A percentile compares a stretch with the other conserved stretches of the same genome.
These are phyloP conservation scores for Gnatocerus cornutus DNA, from an alignment of 2,888 invertebrate genomes.

Conservation along the genomic window DNA sequence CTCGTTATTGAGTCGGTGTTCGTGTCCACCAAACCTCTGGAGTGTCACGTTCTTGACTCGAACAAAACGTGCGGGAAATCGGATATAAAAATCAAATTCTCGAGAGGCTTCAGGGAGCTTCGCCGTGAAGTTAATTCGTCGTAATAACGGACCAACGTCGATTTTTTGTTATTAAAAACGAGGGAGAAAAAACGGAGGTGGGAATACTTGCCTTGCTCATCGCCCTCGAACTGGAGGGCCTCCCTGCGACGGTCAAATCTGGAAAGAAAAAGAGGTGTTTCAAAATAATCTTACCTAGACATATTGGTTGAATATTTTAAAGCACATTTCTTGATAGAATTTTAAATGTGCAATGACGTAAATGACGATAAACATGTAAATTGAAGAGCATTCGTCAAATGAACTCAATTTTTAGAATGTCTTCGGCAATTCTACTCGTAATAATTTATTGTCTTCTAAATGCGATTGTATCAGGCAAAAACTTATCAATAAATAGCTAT, in stretches of 20 bases:
- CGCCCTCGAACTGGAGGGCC: conserved; percentile 64
- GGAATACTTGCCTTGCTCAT: conserved; percentile 67
- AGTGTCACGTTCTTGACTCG: conserved; percentile 64
- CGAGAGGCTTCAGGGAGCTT: conserved; percentile 56
- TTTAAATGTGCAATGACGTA: too few relatives aligned
- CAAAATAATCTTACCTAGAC: too few relatives aligned
- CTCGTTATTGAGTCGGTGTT: conserved; percentile 36
- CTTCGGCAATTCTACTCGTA: too few relatives aligned
- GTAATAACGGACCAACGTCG: conserved; percentile 52
- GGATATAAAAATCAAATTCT: conserved; percentile 66
- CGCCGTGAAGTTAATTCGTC: conserved; percentile 58
- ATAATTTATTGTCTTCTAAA: too few relatives aligned
- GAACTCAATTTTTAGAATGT: too few relatives aligned
- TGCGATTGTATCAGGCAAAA: too few relatives aligned
- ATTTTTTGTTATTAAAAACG: conserved; percentile 38
- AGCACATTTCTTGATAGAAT: too few relatives aligned
- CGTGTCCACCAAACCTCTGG: conserved; percentile 55
- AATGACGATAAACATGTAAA: too few relatives aligned
- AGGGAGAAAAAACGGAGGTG: conserved; percentile 14
- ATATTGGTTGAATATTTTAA: too few relatives aligned
- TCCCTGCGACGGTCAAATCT: conserved; percentile 66
- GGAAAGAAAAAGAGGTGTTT: conserved; percentile 55
- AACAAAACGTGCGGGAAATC: conserved; percentile 67
- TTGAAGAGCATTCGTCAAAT: too few relatives aligned
- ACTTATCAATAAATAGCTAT: too few relatives aligned